Evolutionary conservation across 2,113 vertebrate genomes (phyloP).

Genomic region (Silurus meridionalis): DNA sequence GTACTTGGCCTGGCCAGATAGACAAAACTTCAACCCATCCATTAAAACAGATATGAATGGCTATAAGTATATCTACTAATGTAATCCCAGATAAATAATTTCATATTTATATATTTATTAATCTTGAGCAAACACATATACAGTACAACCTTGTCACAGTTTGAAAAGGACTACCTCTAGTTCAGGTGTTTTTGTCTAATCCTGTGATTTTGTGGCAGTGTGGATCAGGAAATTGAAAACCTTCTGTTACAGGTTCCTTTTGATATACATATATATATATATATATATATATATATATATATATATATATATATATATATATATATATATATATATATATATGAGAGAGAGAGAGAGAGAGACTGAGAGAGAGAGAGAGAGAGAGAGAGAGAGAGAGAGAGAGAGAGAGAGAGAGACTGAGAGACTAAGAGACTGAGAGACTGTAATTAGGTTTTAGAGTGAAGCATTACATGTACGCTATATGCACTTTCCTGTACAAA

Average conservation of each 20-base stretch:
- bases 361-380: too few species aligned
- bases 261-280: background rate
- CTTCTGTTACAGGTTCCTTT: background rate
- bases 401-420: too few species aligned
- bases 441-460: background rate
- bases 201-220: background rate
- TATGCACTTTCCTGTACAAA: background rate
- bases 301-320: too few species aligned
- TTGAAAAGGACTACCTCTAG: background rate
- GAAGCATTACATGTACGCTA: background rate
- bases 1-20: background rate
- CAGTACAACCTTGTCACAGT: background rate
- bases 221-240: background rate
- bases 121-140: background rate
- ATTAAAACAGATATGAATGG: background rate
- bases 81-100: background rate
- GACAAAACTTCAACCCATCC: background rate
- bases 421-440: too few species aligned
- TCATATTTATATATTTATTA: background rate
- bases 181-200: background rate
- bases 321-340: too few species aligned
- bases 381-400: too few species aligned
- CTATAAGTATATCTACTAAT: background rate
- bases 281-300: too few species aligned
- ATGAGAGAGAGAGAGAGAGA: too few species aligned